Evolutionary conservation across 2,113 vertebrate genomes (phyloP).

Genomic region (Candoia aspera): DNA sequence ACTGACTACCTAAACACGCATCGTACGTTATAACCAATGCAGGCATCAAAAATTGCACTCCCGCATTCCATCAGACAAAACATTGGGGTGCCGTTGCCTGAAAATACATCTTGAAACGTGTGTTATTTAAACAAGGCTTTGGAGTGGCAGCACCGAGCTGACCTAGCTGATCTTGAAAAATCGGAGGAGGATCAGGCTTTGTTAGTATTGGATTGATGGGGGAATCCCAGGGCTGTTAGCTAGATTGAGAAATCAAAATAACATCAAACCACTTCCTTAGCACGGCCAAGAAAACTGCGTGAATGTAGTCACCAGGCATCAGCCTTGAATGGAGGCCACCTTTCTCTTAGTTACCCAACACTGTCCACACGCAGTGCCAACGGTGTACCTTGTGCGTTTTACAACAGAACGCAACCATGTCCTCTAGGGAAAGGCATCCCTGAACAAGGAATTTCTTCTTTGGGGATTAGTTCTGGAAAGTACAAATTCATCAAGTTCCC

Average conservation of each 20-base stretch:
- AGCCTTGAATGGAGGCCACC: neutral
- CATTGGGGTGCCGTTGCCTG: too few relatives aligned
- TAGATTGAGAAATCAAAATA: neutral
- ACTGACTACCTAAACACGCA: neutral
- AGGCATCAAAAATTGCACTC: neutral
- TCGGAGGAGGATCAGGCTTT: too few relatives aligned
- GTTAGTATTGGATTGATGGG: neutral
- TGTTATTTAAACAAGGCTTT: constrained; percentile 12
- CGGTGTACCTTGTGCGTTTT: too few relatives aligned
- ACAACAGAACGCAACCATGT: neutral
- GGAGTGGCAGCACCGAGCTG: neutral
- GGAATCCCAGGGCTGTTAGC: too few relatives aligned
- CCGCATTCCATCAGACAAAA: too few relatives aligned
- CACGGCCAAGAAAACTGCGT: neutral
- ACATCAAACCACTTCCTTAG: neutral
- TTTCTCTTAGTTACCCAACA: neutral
- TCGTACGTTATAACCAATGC: neutral
- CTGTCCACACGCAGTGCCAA: neutral
- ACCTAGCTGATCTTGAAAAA: too few relatives aligned
- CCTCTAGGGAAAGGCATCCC: neutral
- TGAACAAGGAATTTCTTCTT: neutral
- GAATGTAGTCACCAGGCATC: neutral
- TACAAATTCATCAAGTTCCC: neutral
- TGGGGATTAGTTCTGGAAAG: neutral
- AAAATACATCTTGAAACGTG: neutral